Evolutionary conservation across 64 coral and sea anemone genomes (phyloP), one percentile per base, ranked within the genome.

Genomic region (Dendronephthya gigantea): DNA sequence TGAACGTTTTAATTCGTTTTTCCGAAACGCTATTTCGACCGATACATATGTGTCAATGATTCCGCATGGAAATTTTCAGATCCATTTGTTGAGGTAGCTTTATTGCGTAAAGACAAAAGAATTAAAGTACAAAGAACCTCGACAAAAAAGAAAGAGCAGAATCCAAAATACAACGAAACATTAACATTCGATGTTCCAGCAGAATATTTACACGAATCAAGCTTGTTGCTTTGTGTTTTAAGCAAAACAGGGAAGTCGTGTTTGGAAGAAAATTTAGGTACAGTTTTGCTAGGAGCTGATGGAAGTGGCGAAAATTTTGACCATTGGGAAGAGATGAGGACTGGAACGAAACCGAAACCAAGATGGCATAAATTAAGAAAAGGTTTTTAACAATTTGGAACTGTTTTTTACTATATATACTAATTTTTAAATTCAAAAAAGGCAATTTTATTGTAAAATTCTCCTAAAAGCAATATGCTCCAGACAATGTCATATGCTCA

Each of bases 331-430:
- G 72, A 79, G 14, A 39, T 79, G 36, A 79, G 72, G 37, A 79
- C 1, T 36, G 72, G 72, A 35, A 79, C 32, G 9, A 79, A 34
- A 15, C 72, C 72, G 15, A 79, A 34, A 36, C 19, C 72, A 79
- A 79, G 72, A 35, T 79, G 72, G 72, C 72, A 79, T 79, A 79
- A 79, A 79, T 79, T 79, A 79, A 34, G 72, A 79, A 36, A 79
- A 79, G 15, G 15, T 34, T 79, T 36, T 62, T 62, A 62, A 0
- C 19, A 2, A 52, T 52, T 22, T 62, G 55, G 25, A 62, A 7
- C 19, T 62, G n/a, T n/a, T n/a, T n/a, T n/a, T n/a, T n/a, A n/a
- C n/a, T n/a, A n/a, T n/a, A n/a, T n/a, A n/a, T n/a, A n/a, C n/a
- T n/a, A n/a, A n/a, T n/a, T n/a, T n/a, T n/a, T n/a, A n/a, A n/a